phyloP scores from a whole-genome alignment of 2,113 vertebrate species.

The Menura novaehollandiae region DNA sequence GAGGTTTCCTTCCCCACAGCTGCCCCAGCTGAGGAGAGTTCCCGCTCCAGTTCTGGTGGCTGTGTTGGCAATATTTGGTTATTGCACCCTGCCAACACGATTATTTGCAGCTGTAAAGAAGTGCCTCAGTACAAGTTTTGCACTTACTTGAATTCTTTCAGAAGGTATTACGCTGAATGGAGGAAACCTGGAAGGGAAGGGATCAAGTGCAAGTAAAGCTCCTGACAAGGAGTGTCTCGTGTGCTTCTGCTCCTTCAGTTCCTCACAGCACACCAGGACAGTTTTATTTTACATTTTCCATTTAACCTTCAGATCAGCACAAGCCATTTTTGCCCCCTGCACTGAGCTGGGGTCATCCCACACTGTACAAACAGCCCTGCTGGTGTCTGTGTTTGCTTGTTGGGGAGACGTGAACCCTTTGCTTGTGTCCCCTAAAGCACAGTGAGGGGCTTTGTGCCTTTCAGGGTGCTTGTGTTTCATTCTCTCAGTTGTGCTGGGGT shows the following conservation, averaged over 20 bases:
- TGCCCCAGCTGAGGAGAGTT: neutral
- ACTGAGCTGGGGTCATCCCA: neutral
- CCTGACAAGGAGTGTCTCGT: neutral
- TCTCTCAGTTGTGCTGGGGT: neutral
- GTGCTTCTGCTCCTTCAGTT: neutral
- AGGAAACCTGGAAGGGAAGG: neutral
- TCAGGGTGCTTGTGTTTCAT: neutral
- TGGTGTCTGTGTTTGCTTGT: neutral
- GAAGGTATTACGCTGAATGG: neutral
- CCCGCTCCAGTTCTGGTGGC: neutral
- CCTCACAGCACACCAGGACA: too few relatives aligned
- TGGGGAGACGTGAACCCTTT: neutral
- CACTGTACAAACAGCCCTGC: neutral
- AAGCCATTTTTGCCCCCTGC: neutral
- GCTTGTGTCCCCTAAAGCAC: neutral
- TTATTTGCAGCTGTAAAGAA: neutral
- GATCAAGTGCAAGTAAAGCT: neutral
- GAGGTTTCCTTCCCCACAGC: neutral
- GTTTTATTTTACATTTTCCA: neutral
- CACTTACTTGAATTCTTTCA: neutral
- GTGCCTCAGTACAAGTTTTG: neutral
- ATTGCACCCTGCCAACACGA: neutral
- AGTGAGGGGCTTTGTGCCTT: neutral
- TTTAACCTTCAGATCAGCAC: neutral
- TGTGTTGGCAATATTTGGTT: neutral